Evolutionary conservation across 2,797 vertebrate species (phyloP).

Genomic region (Clarias platycephalus): DNA sequence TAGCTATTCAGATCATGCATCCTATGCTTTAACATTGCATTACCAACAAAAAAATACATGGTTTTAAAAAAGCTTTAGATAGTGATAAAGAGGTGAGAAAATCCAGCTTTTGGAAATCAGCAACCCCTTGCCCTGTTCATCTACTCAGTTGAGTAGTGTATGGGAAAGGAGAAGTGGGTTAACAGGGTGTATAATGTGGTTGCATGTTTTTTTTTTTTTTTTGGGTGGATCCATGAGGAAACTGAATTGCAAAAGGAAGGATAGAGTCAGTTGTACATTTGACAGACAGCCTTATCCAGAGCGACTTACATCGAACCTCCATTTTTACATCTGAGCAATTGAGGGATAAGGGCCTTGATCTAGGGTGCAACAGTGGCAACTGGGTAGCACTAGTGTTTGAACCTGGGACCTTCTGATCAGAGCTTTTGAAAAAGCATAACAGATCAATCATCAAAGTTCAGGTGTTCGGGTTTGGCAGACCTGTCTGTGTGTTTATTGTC

Average conservation of each 20-base stretch:
- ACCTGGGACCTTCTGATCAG: background rate
- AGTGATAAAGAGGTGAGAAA: background rate
- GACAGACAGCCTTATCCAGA: too few relatives aligned
- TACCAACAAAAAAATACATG: background rate
- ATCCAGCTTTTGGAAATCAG: background rate
- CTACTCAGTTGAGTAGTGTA: background rate
- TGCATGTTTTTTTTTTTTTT: background rate
- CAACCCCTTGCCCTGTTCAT: background rate
- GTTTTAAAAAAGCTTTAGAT: background rate
- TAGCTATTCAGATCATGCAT: background rate
- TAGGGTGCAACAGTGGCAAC: too few relatives aligned
- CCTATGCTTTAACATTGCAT: background rate
- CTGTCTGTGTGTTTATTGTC: background rate
- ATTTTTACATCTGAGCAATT: too few relatives aligned
- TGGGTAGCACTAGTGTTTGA: too few relatives aligned
- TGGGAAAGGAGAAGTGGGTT: background rate
- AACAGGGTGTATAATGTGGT: background rate
- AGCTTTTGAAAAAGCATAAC: background rate
- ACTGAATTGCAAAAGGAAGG: background rate
- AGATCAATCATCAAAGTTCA: background rate
- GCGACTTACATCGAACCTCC: too few relatives aligned
- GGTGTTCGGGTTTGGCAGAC: background rate
- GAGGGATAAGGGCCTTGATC: too few relatives aligned
- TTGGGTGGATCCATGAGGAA: conserved; percentile 11
- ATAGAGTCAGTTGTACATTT: background rate